Evolutionary conservation across 2,113 vertebrate species (phyloP).

Genomic region (Ciconia boyciana): DNA sequence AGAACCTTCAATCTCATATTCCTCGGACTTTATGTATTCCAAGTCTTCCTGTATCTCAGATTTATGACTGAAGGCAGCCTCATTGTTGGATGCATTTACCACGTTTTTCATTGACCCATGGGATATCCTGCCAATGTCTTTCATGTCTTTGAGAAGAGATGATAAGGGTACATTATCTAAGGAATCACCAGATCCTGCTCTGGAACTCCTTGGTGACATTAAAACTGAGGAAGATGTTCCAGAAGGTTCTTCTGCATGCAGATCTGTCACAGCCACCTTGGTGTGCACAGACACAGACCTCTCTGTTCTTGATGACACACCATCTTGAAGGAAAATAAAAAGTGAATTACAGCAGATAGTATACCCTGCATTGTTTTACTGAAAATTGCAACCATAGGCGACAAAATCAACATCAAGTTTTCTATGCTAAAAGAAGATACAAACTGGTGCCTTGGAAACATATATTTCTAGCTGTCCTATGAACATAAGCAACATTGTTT

Average conservation of each 20-base stretch:
- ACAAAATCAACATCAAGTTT: background rate
- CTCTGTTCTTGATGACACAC: conserved; percentile 42
- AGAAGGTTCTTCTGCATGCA: conserved; percentile 52
- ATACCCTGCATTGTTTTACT: background rate
- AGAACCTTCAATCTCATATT: conserved; percentile 35
- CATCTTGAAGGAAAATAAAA: conserved; percentile 58
- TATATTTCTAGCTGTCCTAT: background rate
- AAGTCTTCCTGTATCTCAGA: conserved; percentile 79
- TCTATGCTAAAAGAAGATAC: background rate
- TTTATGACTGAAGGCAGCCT: conserved; percentile 55
- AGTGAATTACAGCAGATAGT: background rate
- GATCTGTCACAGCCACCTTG: conserved; percentile 66
- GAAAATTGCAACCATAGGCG: background rate
- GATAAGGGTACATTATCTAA: conserved; percentile 50
- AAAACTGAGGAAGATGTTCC: conserved; percentile 58
- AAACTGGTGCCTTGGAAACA: background rate
- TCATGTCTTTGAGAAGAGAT: conserved; percentile 41
- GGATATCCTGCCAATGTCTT: background rate
- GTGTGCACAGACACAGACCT: conserved; percentile 61
- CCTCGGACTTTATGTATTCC: conserved; percentile 64
- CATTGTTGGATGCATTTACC: conserved; percentile 32
- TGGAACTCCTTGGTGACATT: conserved; percentile 47
- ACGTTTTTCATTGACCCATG: background rate
- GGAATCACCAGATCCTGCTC: conserved; percentile 66
- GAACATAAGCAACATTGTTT: background rate